These are phyloP conservation scores for Amblyjoppa fuscipennis DNA, from an alignment of 2,888 invertebrate species.

Conservation along the genomic window DNA sequence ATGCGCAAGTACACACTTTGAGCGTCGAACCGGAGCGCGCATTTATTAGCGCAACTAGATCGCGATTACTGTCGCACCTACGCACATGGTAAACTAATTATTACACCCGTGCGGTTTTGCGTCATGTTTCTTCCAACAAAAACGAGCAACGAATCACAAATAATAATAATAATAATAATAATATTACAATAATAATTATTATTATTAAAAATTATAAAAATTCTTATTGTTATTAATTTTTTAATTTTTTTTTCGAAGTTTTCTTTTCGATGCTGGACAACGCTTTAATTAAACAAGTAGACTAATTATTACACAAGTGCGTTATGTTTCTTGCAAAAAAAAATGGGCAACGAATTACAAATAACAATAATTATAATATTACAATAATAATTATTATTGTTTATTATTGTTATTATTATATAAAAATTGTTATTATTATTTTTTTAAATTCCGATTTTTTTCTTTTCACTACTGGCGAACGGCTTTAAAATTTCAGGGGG, in stretches of 20 bases:
- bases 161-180: conserved; percentile 17
- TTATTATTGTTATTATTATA: neutral
- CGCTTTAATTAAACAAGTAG: neutral
- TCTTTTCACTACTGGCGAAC: conserved; percentile 25
- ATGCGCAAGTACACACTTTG: conserved; percentile 29
- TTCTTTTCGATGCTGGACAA: no score
- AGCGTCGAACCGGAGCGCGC: conserved; percentile 5
- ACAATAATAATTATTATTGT: conserved; percentile 18
- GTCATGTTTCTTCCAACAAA: neutral
- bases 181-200: conserved; percentile 1
- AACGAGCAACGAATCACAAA: neutral
- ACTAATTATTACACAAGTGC: conserved; percentile 2
- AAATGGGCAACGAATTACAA: neutral
- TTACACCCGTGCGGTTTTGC: neutral
- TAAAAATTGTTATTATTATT: neutral
- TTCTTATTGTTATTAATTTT: neutral
- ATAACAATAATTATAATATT: neutral
- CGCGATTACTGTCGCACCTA: neutral
- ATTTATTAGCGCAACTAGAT: conserved; percentile 25
- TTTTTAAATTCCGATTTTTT: conserved; percentile 44
- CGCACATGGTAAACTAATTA: conserved; percentile 7
- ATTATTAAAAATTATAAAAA: no score
- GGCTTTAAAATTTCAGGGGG: conserved; percentile 62
- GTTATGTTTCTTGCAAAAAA: neutral
- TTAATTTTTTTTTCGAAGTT: conserved; percentile 19